Evolutionary conservation across 2,797 vertebrate genomes (phyloP), one percentile per base, ranked within the genome.

Genomic region (Rhincodon typus): DNA sequence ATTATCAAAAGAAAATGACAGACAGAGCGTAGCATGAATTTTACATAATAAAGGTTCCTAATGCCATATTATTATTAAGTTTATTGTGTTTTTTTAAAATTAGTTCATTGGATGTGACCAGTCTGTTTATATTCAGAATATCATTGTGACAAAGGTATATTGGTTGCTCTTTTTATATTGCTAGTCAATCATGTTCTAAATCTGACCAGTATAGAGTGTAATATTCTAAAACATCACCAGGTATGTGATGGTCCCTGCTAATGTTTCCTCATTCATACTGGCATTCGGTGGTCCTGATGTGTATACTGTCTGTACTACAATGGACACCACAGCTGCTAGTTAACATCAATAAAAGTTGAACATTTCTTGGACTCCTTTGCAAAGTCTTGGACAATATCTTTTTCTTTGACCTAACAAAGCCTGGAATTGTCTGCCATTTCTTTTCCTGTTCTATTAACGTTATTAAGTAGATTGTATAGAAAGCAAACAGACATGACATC

Each of bases 261-360:
- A 97, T 98, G 97, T 98, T 98, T 98, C 97, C 97, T 98, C 97
- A 97, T 97, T 97, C 97, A 96, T 96, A 97, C 96, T 97, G 97
- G 97, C 97, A 97, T 97, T 97, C 96, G 97, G 97, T 97, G 95
- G 97, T 96, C 97, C 97, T 98, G 98, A 98, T 97, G 98, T 98
- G 97, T 97, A 97, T 97, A 96, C 97, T 97, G 96, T 96, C 98
- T 98, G 98, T 98, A 98, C 97, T 98, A 98, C 97, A 82, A 97
- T 97, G 97, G 96, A 95, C 97, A 97, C 96, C 97, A 97, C 97
- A 98, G 98, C 97, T 98, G 97, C 98, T 98, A 98, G 98, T 98
- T 98, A 98, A 98, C 97, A 98, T 98, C 97, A 97, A 99, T 99
- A 99, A 98, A 98, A 99, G 99, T 99, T 99, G 99, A 98, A 97